phyloP scores from a whole-genome alignment of 2,888 invertebrate species.

The Melieria crassipennis region DNA sequence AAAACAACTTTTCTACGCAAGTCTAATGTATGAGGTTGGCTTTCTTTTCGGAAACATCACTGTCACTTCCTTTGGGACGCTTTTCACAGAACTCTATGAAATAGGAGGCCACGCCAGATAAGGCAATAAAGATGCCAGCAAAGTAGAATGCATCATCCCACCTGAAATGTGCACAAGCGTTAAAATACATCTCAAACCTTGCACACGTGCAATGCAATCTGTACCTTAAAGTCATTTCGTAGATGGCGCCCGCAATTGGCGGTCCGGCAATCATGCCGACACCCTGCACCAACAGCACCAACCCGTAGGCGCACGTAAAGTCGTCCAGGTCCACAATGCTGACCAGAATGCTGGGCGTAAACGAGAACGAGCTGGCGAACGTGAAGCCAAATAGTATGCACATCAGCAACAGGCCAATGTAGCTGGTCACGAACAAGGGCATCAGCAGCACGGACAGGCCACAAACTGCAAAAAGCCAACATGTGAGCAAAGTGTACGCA shows the following conservation, averaged over 20 bases:
- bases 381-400: constrained; percentile 84
- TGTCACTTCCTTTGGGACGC: constrained; percentile 62
- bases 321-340: constrained; percentile 89
- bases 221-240: constrained; percentile 60
- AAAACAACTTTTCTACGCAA: constrained; percentile 4
- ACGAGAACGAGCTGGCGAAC: constrained; percentile 90
- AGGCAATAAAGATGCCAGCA: constrained; percentile 82
- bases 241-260: constrained; percentile 81
- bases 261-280: constrained; percentile 93
- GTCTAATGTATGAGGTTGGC: constrained; percentile 58
- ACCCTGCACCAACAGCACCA: constrained; percentile 89
- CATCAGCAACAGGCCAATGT: constrained; percentile 55
- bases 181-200: not conserved
- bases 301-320: constrained; percentile 92
- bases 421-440: constrained; percentile 59
- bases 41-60: constrained; percentile 59
- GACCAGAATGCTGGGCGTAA: constrained; percentile 89
- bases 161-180: constrained; percentile 46
- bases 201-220: constrained; percentile 30
- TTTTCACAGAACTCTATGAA: constrained; percentile 62
- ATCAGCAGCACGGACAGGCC: constrained; percentile 63
- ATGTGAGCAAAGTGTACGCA: no score
- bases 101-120: constrained; percentile 73
- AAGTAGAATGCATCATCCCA: constrained; percentile 86
- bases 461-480: constrained; percentile 53